Percentiles rank a stretch among this genome's conserved stretches.
phyloP scores from a whole-genome alignment of 2,888 invertebrate genomes.

The Halocaridina rubra region DNA sequence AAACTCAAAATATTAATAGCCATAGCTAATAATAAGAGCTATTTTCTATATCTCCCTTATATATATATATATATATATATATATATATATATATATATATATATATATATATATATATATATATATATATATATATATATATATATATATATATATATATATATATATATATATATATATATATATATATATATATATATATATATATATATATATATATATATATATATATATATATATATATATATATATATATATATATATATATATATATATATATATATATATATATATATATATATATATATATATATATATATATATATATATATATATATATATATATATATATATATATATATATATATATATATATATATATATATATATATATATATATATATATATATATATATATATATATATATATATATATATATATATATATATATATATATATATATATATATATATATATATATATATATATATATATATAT shows the following conservation, averaged over 20 bases:
- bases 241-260: slow-evolving; percentile 16
- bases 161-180: background rate
- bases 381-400: background rate
- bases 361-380: background rate
- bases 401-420: background rate
- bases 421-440: slow-evolving; percentile 13
- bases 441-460: slow-evolving; percentile 27
- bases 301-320: background rate
- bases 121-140: slow-evolving; percentile 17
- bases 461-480: slow-evolving; percentile 21
- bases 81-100: slow-evolving; percentile 5
- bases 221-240: slow-evolving; percentile 6
- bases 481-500: slow-evolving; percentile 3
- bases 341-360: background rate
- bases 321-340: background rate
- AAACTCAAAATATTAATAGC: too few relatives aligned
- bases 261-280: slow-evolving; percentile 1
- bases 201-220: background rate
- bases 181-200: background rate
- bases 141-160: background rate
- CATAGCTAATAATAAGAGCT: too few relatives aligned
- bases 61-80: background rate
- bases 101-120: slow-evolving; percentile 17
- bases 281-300: background rate
- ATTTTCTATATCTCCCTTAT: too few relatives aligned